Base-by-base conservation (phyloP, 2,113 vertebrate genomes). In the Corythornis vintsioides region DNA sequence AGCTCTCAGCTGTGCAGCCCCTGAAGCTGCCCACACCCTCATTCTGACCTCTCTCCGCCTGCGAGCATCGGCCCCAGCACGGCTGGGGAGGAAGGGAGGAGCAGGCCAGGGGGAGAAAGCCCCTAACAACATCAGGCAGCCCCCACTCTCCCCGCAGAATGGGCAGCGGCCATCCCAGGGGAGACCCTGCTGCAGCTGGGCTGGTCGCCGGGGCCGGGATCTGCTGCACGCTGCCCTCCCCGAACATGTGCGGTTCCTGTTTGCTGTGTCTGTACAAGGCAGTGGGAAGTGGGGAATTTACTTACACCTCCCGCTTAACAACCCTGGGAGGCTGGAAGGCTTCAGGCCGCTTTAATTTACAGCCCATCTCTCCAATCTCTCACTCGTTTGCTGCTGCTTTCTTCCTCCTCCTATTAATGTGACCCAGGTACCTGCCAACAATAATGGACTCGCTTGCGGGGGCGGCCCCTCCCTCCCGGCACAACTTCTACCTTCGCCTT, bases 401-500 rank as follows among this genome's bases (percentile, higher is more conserved):
- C 97, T 97, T 98, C 97, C 97, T 97, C 95, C 97, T 94, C 53
- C 28, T 94, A 97, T 97, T 97, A 98, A 97, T 91, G 96, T 64
- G 97, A 97, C 96, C 96, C 92, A 97, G 95, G 96, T 97, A 97
- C 96, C 97, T 98, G 97, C 97, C 97, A 97, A 97, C 97, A 97
- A 97, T 97, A 97, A 97, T 95, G 97, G 97, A 95, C 96, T 95
- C 20, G 96, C 88, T 88, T 88, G 95, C 81, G 95, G 95, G 96
- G 91, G 94, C 38, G 96, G 97, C 92, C 96, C 96, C 96, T 96
- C 96, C 96, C 96, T 94, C 69, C 95, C 96, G 15, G 92, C 91
- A 22, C 96, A 96, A 95, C 96, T 94, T 97, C 95, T 97, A 96
- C 97, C 95, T 97, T 97, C 65, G 90, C 95, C 95, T 97, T 52